Evolutionary conservation across 2,797 vertebrate genomes (phyloP).

Genomic region (Myiotriccus ornatus): DNA sequence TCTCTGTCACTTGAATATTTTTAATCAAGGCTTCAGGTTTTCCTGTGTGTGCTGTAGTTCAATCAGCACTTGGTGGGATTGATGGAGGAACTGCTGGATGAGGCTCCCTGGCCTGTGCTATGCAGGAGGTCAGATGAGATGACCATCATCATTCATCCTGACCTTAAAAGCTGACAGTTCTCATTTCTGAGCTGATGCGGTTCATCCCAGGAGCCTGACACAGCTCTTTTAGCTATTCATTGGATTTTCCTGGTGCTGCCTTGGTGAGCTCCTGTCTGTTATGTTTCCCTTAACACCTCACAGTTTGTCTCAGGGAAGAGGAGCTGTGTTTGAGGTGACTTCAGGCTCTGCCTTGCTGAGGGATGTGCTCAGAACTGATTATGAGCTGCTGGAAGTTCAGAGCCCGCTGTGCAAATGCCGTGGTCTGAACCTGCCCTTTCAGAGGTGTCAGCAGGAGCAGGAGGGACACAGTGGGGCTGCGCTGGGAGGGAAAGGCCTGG

Average conservation of each 20-base stretch:
- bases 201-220: conserved; percentile 34
- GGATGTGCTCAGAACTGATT: background rate
- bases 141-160: conserved; percentile 19
- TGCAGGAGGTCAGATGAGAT: background rate
- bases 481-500: background rate
- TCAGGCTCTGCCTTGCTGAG: background rate
- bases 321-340: background rate
- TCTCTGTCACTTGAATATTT: background rate
- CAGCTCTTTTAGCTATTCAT: conserved; percentile 7
- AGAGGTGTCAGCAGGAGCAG: background rate
- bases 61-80: background rate
- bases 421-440: background rate
- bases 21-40: background rate
- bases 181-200: conserved; percentile 33
- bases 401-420: background rate
- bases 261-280: background rate
- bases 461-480: background rate
- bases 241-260: background rate
- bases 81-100: background rate
- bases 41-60: background rate
- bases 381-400: background rate
- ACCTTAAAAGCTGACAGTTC: conserved; percentile 46
- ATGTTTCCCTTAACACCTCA: background rate
- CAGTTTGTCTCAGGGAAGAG: background rate
- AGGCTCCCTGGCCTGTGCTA: background rate